Evolutionary conservation across 2,888 invertebrate genomes (phyloP).

Genomic region (Morpho deidamia): DNA sequence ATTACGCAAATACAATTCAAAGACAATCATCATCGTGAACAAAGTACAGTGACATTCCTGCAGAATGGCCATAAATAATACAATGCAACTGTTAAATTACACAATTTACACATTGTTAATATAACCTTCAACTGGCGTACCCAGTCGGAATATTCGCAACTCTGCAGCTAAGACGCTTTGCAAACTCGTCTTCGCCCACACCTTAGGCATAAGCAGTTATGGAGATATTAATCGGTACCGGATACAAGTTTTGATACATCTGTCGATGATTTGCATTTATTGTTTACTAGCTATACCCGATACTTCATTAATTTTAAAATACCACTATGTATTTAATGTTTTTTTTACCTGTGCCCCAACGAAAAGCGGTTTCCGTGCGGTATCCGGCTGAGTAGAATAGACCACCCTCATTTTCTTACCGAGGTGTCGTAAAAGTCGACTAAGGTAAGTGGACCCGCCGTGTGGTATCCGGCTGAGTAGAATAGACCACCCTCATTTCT

Average conservation of each 20-base stretch:
- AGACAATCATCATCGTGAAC: neutral
- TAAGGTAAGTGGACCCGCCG: no score
- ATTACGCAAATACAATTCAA: no score
- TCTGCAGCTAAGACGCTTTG: constrained; percentile 10
- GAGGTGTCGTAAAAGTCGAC: no score
- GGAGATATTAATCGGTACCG: constrained; percentile 16
- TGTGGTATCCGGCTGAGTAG: no score
- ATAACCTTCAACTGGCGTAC: constrained; percentile 14
- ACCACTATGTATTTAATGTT: no score
- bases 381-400: no score
- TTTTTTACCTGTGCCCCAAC: no score
- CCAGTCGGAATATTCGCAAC: constrained; percentile 15
- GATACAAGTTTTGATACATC: constrained; percentile 12
- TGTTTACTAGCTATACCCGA: no score
- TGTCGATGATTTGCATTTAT: constrained; percentile 3
- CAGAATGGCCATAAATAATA: constrained; percentile 1
- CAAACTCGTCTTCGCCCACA: constrained; percentile 22
- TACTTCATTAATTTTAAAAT: no score
- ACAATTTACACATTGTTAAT: constrained; percentile 11
- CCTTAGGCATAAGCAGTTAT: constrained; percentile 22
- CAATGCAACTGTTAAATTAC: constrained; percentile 7
- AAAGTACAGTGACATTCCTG: neutral
- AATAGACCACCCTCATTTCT: no score
- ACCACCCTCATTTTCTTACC: no score
- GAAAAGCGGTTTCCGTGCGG: no score